These are phyloP conservation scores for Lumbricus terrestris DNA, from an alignment of 2,888 invertebrate species.

Conservation along the genomic window DNA sequence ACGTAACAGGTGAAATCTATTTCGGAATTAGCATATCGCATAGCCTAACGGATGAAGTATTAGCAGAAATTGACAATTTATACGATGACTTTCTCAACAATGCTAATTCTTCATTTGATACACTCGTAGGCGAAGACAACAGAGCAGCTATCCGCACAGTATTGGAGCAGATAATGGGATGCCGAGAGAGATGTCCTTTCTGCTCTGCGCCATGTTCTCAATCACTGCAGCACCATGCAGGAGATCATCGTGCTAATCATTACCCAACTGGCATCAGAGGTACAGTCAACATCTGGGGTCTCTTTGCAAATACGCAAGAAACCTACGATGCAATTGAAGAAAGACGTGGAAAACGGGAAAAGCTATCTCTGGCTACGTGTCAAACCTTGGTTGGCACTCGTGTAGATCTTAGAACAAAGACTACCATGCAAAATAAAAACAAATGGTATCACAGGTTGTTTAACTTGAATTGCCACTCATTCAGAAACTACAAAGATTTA, in stretches of 20 bases:
- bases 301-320: too few relatives aligned
- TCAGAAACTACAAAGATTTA: background rate
- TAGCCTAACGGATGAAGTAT: too few relatives aligned
- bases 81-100: background rate
- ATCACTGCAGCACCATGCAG: background rate
- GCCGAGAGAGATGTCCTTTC: background rate
- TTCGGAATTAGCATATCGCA: too few relatives aligned
- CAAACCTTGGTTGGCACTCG: too few relatives aligned
- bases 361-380: too few relatives aligned
- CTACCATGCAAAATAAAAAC: background rate
- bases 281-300: background rate
- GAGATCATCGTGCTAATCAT: background rate
- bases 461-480: background rate
- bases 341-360: too few relatives aligned
- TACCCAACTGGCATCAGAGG: background rate
- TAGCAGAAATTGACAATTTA: too few relatives aligned
- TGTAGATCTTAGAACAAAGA: too few relatives aligned
- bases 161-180: background rate
- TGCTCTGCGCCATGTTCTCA: background rate
- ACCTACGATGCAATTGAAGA: too few relatives aligned
- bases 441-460: background rate
- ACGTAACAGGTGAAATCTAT: too few relatives aligned
- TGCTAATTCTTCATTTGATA: background rate
- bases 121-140: background rate
- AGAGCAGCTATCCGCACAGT: background rate